Evolutionary conservation across 2,797 vertebrate genomes (phyloP).

Genomic region (Arremon aurantiirostris): DNA sequence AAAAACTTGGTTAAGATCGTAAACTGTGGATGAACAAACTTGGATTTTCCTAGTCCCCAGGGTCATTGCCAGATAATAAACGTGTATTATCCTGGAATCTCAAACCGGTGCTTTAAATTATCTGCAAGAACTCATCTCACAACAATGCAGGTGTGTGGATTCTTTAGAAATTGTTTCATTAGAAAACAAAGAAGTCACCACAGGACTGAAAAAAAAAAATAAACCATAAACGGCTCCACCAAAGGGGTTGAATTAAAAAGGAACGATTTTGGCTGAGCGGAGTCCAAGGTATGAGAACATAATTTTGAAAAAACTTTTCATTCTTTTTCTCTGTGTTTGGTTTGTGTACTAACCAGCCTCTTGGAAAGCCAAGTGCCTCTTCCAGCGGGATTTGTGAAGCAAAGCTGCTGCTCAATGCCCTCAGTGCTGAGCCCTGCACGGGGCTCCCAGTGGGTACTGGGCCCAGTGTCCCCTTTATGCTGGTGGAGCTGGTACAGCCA

Average conservation of each 20-base stretch:
- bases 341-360: background rate
- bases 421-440: background rate
- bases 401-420: background rate
- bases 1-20: background rate
- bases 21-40: background rate
- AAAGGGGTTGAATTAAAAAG: background rate
- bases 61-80: background rate
- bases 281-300: background rate
- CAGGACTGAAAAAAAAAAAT: background rate
- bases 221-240: background rate
- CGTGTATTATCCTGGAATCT: background rate
- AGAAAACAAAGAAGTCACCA: background rate
- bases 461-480: background rate
- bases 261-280: background rate
- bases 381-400: background rate
- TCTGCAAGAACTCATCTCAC: background rate
- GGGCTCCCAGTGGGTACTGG: background rate
- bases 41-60: background rate
- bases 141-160: conserved; percentile 22
- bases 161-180: background rate
- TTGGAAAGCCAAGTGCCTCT: background rate
- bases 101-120: background rate
- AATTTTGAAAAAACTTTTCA: background rate
- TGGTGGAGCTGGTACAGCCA: background rate
- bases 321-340: background rate